Evolutionary conservation across 2,113 vertebrate genomes (phyloP).

Genomic region (Lontra canadensis): DNA sequence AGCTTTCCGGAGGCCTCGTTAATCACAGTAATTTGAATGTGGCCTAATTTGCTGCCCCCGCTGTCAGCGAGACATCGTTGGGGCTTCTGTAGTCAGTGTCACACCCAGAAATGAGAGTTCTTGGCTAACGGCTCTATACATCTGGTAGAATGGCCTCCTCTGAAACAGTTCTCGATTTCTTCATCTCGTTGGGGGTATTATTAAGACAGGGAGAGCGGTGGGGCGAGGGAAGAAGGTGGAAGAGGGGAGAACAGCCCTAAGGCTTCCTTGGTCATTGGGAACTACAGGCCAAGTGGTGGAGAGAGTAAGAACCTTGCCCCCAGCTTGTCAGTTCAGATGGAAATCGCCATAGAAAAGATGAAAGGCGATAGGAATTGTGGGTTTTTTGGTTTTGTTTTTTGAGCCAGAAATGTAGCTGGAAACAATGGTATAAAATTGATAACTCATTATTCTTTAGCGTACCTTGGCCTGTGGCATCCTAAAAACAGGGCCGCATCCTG

Average conservation of each 20-base stretch:
- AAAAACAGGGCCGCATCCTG: background rate
- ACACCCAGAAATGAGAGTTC: background rate
- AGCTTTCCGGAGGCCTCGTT: background rate
- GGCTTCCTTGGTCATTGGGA: background rate
- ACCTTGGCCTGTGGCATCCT: background rate
- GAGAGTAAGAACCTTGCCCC: background rate
- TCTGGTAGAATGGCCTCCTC: background rate
- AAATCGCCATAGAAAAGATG: constrained; percentile 2
- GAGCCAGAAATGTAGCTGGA: constrained; percentile 7
- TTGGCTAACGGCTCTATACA: background rate
- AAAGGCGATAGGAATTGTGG: background rate
- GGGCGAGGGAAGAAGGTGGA: background rate
- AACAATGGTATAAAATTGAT: constrained; percentile 33
- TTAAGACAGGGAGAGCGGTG: background rate
- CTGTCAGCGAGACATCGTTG: background rate
- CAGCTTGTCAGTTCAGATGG: background rate
- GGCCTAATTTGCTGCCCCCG: background rate
- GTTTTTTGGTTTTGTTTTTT: background rate
- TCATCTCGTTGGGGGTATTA: background rate
- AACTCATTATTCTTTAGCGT: background rate
- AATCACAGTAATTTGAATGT: background rate
- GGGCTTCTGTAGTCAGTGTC: background rate
- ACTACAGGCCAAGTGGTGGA: background rate
- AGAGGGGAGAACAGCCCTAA: background rate
- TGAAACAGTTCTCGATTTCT: background rate